A percentile compares a stretch with the other conserved stretches of the same genome.
phyloP scores from a whole-genome alignment of 2,888 invertebrate species.

The Oasisia sp. region DNA sequence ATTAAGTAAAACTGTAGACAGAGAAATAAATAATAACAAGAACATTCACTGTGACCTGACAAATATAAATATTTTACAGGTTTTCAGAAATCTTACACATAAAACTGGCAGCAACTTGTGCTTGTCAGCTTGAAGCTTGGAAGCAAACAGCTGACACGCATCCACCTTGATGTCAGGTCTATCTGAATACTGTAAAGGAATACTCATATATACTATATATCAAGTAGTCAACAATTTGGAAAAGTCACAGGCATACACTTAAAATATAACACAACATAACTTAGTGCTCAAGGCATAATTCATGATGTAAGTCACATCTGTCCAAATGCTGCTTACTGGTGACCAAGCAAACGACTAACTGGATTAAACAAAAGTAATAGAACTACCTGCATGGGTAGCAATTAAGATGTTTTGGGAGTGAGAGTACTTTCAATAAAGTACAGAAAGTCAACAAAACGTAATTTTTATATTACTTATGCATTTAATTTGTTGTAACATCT shows the following conservation, averaged over 20 bases:
- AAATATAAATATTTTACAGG: neutral
- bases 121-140: neutral
- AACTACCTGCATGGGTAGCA: neutral
- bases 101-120: neutral
- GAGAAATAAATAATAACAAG: too few relatives aligned
- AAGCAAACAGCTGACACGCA: neutral
- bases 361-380: neutral
- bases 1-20: too few relatives aligned
- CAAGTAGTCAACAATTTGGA: neutral
- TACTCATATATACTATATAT: neutral
- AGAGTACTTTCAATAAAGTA: too few relatives aligned
- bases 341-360: neutral
- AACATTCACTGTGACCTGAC: too few relatives aligned
- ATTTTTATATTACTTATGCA: too few relatives aligned
- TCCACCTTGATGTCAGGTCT: neutral
- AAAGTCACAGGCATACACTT: neutral
- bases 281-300: neutral
- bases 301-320: neutral
- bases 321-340: neutral
- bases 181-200: neutral
- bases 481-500: too few relatives aligned
- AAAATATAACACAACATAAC: neutral
- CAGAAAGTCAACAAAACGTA: too few relatives aligned
- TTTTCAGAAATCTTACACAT: neutral
- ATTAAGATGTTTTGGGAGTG: too few relatives aligned